Conservation (phyloP, 2,113 vertebrate genomes). For the Hypanus sabinus region DNA sequence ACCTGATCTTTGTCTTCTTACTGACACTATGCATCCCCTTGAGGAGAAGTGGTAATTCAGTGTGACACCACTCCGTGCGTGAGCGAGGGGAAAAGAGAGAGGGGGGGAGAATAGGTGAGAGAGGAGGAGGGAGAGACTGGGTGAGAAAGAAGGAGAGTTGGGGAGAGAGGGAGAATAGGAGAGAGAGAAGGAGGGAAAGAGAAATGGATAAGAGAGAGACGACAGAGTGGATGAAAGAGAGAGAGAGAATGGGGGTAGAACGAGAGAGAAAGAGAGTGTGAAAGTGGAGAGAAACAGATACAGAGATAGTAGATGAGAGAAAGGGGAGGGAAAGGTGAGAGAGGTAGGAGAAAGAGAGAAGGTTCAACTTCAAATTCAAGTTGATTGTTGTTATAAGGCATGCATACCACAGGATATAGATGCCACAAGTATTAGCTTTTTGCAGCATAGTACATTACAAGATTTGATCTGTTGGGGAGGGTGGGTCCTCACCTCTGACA, state of each 20-base stretch:
- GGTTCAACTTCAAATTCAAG: too few species aligned
- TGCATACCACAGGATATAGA: too few species aligned
- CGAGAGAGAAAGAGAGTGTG: too few species aligned
- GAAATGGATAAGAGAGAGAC: not conserved
- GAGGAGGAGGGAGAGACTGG: not conserved
- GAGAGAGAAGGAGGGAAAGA: not conserved
- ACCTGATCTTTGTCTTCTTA: not conserved
- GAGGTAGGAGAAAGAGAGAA: not conserved
- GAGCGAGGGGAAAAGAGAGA: too few species aligned
- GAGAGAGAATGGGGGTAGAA: too few species aligned
- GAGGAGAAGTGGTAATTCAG: not conserved
- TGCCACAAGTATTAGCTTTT: too few species aligned
- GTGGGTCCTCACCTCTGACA: too few species aligned
- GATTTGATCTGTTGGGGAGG: too few species aligned
- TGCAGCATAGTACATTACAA: too few species aligned
- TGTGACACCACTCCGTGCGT: not conserved
- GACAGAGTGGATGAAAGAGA: not conserved
- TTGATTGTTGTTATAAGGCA: too few species aligned
- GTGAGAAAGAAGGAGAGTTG: not conserved
- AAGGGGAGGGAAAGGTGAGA: slow-evolving; percentile 15
- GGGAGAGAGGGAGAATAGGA: not conserved
- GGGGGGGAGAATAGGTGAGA: slow-evolving; percentile 43
- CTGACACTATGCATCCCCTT: not conserved
- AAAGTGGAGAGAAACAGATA: too few species aligned
- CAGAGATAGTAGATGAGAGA: slow-evolving; percentile 20